Evolutionary conservation across 2,888 invertebrate genomes (phyloP), one percentile per base, ranked within the genome.

Genomic region (Junonia oenone): DNA sequence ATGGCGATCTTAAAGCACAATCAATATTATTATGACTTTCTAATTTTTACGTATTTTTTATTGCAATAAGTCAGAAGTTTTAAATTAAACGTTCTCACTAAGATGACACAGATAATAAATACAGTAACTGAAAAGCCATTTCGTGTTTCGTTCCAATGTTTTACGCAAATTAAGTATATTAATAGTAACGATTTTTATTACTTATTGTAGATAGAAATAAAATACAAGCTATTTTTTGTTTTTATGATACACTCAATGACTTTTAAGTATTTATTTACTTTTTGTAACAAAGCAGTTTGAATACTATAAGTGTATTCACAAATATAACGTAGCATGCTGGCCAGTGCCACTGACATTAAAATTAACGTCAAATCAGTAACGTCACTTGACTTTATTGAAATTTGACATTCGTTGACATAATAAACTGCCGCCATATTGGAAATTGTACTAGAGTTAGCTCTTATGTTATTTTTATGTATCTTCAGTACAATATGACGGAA

Each of bases 1-100:
- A 87, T 87, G 86, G 65, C 71, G 67, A 63, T 69, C 69, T 61
- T 56, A 46, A 46, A 59, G 55, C 55, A 55, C 49, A 55, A 58
- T 58, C 37, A 48, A 62, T 62, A 60, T 58, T 61, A 46, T 55
- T 55, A 55, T 9, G 45, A 57, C 52, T 55, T 51, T 51, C 50
- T 51, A 54, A 49, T 50, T 48, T 60, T 63, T 61, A 60, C 59
- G 55, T 63, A 58, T 62, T 56, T 26, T 33, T 61, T 59, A 58
- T 61, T 58, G 56, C 59, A 55, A 45, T 59, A 37, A 37, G 40
- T 22, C 43, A 6, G 22, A n/a, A 13, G 22, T 40, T 19, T 40
- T 19, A 40, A 40, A 19, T 40, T 19, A 19, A 40, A 17, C 17
- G 9, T 11, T 17, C 11, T 19, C 9, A 8, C 19, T 17, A 40